A percentile compares a stretch with the other conserved stretches of the same genome.
phyloP scores from a whole-genome alignment of 2,797 vertebrate species.

The Dipus sagitta region DNA sequence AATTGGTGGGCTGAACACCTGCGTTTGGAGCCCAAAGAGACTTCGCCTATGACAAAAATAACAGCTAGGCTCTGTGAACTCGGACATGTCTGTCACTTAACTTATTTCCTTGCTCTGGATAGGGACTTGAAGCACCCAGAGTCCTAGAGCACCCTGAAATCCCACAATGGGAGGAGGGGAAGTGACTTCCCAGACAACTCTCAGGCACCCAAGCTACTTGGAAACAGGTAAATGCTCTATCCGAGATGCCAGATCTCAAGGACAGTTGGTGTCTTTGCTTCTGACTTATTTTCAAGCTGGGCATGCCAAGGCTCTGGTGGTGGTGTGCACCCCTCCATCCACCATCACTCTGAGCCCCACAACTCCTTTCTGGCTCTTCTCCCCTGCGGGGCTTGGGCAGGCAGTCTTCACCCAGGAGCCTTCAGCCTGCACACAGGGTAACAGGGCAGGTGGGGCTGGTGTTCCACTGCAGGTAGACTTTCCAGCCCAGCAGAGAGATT shows the following conservation, averaged over 20 bases:
- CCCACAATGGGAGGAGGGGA: not conserved
- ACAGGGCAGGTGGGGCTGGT: constrained; percentile 11
- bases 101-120: constrained; percentile 2
- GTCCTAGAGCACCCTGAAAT: constrained; percentile 1
- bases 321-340: not conserved
- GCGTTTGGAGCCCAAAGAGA: not conserved
- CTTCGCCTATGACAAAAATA: not conserved
- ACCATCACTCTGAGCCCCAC: not conserved
- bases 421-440: constrained; percentile 17
- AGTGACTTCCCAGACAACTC: not conserved
- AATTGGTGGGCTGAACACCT: not conserved
- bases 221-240: not conserved
- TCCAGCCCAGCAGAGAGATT: constrained; percentile 28
- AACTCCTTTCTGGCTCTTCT: constrained; percentile 16
- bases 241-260: constrained; percentile 13
- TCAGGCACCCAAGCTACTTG: not conserved
- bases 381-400: not conserved
- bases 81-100: not conserved
- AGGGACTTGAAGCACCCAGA: constrained; percentile 30
- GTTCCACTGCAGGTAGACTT: constrained; percentile 30
- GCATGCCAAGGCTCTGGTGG: not conserved
- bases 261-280: not conserved
- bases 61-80: constrained; percentile 39
- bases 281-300: constrained; percentile 29
- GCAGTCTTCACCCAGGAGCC: not conserved